A percentile compares a stretch with the other conserved stretches of the same genome.
Evolutionary conservation across 2,888 invertebrate genomes (phyloP).

Genomic region (Drosophila acutilabella): DNA sequence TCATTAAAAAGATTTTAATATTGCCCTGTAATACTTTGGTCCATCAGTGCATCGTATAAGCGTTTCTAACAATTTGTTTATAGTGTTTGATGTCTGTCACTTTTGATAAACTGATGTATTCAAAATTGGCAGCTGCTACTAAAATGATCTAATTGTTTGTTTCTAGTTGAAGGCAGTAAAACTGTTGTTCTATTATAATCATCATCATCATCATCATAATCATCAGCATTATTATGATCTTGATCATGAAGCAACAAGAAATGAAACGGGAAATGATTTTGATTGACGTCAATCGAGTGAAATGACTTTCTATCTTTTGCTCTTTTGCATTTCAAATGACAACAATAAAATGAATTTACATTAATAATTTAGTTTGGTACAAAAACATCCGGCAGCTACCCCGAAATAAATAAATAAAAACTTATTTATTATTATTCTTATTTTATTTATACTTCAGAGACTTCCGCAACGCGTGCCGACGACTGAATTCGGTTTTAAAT

Average conservation of each 20-base stretch:
- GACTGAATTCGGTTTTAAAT: constrained; percentile 10
- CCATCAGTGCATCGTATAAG: neutral
- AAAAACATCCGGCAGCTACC: constrained; percentile 11
- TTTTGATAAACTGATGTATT: neutral
- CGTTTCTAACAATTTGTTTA: constrained; percentile 5
- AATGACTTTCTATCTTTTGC: constrained; percentile 13
- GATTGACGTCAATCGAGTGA: constrained; percentile 45
- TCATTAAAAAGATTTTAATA: too few species aligned
- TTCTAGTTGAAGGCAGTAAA: constrained; percentile 18
- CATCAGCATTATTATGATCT: neutral
- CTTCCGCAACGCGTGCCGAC: constrained; percentile 2
- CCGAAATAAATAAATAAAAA: too few species aligned
- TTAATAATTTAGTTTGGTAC: constrained; percentile 51
- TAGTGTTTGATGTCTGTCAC: neutral
- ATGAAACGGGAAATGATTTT: neutral
- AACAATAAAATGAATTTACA: constrained; percentile 10
- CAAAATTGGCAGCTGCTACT: constrained; percentile 5
- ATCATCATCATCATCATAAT: neutral
- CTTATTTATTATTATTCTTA: neutral
- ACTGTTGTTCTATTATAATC: neutral
- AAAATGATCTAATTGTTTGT: constrained; percentile 14
- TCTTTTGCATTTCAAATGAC: constrained; percentile 11
- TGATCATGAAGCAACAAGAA: neutral
- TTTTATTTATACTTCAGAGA: neutral
- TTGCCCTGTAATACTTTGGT: neutral